Evolutionary conservation across 2,113 vertebrate species (phyloP).

Genomic region (Tor tambroides): DNA sequence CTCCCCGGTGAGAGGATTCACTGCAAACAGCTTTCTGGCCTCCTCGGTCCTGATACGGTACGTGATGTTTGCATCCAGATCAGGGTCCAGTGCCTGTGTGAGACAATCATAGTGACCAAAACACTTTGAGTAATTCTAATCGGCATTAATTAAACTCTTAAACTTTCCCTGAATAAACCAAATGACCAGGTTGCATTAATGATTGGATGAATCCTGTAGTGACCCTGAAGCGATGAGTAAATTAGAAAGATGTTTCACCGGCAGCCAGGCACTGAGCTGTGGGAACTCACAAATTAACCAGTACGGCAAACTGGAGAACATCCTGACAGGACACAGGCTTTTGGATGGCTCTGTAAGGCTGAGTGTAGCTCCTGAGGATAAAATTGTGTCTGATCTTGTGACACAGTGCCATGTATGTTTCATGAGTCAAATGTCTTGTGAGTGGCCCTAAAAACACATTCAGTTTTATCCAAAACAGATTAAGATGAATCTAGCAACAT

Average conservation of each 20-base stretch:
- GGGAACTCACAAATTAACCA: neutral
- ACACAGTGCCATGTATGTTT: neutral
- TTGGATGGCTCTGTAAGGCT: neutral
- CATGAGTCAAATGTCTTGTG: neutral
- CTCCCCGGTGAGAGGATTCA: constrained; percentile 84
- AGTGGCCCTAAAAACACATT: too few relatives aligned
- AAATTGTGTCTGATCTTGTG: neutral
- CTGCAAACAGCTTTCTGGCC: constrained; percentile 78
- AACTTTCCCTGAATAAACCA: neutral
- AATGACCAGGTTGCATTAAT: neutral
- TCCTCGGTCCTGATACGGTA: constrained; percentile 85
- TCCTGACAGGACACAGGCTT: neutral
- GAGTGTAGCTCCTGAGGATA: neutral
- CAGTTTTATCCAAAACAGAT: too few relatives aligned
- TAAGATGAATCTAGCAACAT: too few relatives aligned
- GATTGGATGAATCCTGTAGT: neutral
- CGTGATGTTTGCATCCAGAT: constrained; percentile 86
- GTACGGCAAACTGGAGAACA: neutral
- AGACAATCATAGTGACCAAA: constrained; percentile 8
- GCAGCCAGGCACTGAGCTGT: neutral
- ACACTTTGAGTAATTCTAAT: neutral
- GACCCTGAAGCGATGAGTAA: constrained; percentile 12
- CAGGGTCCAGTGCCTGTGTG: constrained; percentile 86
- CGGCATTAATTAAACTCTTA: constrained; percentile 4
- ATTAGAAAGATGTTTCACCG: neutral